A percentile compares a stretch with the other conserved stretches of the same genome.
Conservation (phyloP, 2,113 vertebrate genomes). For the Anarrhichthys ocellatus region DNA sequence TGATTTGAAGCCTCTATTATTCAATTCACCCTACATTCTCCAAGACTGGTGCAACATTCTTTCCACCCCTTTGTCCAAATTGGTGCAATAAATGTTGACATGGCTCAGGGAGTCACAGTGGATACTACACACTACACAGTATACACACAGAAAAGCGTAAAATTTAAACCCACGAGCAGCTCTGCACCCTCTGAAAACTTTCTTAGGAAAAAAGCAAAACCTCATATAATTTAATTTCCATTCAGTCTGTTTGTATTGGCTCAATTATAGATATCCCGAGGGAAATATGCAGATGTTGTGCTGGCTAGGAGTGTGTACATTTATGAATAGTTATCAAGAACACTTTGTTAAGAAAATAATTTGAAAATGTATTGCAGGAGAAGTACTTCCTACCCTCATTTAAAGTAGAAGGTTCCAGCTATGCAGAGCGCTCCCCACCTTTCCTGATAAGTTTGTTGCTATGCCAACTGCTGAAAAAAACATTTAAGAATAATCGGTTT, state of each 20-base stretch:
- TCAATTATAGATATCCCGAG: slow-evolving; percentile 11
- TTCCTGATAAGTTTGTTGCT: slow-evolving; percentile 42
- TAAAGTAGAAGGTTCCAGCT: neutral
- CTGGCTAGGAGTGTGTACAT: neutral
- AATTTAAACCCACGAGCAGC: neutral
- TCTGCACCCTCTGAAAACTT: neutral
- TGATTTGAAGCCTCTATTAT: neutral
- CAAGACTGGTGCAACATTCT: neutral
- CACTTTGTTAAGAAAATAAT: slow-evolving; percentile 30
- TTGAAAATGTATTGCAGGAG: slow-evolving; percentile 1
- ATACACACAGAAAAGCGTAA: neutral
- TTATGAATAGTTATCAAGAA: slow-evolving; percentile 28
- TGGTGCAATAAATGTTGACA: neutral
- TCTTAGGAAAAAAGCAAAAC: slow-evolving; percentile 9
- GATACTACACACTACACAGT: neutral
- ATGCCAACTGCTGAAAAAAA: slow-evolving; percentile 54
- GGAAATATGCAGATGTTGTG: slow-evolving; percentile 32
- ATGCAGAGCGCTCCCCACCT: slow-evolving; percentile 11
- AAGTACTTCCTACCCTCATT: slow-evolving; percentile 8
- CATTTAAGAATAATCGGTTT: slow-evolving; percentile 36
- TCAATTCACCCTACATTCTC: neutral
- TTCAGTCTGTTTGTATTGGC: slow-evolving; percentile 16
- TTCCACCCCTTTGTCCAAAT: too few species aligned
- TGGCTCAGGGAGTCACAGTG: neutral
- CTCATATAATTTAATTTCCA: slow-evolving; percentile 21